Conservation (phyloP, 2,888 invertebrate genomes). For the Ormyrus pomaceus region DNA sequence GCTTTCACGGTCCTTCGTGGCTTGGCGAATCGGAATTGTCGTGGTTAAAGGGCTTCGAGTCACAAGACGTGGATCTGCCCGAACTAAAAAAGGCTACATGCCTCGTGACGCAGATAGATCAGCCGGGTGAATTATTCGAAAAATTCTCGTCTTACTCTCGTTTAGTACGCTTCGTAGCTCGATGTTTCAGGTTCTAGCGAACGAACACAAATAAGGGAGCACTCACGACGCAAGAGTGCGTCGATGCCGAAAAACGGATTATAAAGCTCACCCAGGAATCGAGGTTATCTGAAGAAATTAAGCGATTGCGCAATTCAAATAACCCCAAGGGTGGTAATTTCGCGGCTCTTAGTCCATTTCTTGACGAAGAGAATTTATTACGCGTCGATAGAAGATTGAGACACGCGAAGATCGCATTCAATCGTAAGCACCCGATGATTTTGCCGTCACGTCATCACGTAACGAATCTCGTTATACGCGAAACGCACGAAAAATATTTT, state of each 20-base stretch:
- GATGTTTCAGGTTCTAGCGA: neutral
- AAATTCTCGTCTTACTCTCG: neutral
- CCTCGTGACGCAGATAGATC: neutral
- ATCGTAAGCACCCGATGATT: constrained; percentile 61
- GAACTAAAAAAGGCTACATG: neutral
- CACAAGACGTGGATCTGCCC: neutral
- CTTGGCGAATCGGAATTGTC: neutral
- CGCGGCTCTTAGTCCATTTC: constrained; percentile 58
- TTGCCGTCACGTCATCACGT: constrained; percentile 60
- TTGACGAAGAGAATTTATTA: constrained; percentile 57
- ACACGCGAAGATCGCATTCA: constrained; percentile 55
- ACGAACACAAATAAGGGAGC: neutral
- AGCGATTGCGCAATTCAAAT: neutral
- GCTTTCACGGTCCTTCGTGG: constrained; percentile 49
- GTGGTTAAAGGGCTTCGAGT: neutral
- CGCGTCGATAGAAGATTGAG: constrained; percentile 63
- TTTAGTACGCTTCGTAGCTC: neutral
- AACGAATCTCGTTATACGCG: constrained; percentile 60
- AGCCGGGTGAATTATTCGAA: neutral
- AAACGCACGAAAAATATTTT: constrained; percentile 57
- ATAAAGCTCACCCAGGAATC: neutral
- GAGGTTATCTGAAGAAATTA: neutral
- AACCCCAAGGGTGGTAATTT: constrained; percentile 35
- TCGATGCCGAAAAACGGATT: neutral
- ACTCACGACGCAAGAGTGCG: neutral